Base-by-base conservation (phyloP, 2,797 vertebrate species). In the Platyrinchus mystaceus region DNA sequence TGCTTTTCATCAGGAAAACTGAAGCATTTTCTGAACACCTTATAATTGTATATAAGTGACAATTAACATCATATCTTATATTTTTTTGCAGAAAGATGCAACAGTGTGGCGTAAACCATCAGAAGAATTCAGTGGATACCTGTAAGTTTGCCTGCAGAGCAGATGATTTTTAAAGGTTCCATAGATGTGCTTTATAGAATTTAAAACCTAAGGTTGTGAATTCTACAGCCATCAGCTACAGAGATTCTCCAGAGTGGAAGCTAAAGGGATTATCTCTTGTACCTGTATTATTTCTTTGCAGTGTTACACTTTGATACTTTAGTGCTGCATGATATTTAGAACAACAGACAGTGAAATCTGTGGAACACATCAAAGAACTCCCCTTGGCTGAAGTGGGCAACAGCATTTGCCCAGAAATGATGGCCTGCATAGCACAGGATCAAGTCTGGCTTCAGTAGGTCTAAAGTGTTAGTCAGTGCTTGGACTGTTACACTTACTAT, bases 61-160 rank as follows among this genome's bases (percentile, higher is more conserved):
- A 81, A 3, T 44, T 84, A 80, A 43, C 18, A 12, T 68, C 3
- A 0, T 64, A 10, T 47, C 41, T 92, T 53, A 14, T 22, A 6
- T 97, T 91, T 77, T 69, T 84, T 95, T 97, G n/a, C 96, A 99
- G 98, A 98, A 98, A 97, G 98, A 98, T 94, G 98, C 98, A 76
- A 98, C 96, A 11, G 98, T 98, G 62, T 99, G 98, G 98, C 97
- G 97, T 94, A 98, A 98, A 90, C 97, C 98, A 4, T 99, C 98
- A 28, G 97, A 98, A 77, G 98, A 98, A 95, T 99, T 99, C 97
- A 97, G 84, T 92, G 98, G 98, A 60, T 98, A 97, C 83, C 98
- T 99, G 98, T 99, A 97, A 98, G 98, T 98, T 63, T 82, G 18
- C 18, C 10, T 80, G n/a, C 22, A 73, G 10, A 79, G 13, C 21